Evolutionary conservation across 2,113 vertebrate genomes (phyloP), one percentile per base, ranked within the genome.

Genomic region (Ahaetulla prasina): DNA sequence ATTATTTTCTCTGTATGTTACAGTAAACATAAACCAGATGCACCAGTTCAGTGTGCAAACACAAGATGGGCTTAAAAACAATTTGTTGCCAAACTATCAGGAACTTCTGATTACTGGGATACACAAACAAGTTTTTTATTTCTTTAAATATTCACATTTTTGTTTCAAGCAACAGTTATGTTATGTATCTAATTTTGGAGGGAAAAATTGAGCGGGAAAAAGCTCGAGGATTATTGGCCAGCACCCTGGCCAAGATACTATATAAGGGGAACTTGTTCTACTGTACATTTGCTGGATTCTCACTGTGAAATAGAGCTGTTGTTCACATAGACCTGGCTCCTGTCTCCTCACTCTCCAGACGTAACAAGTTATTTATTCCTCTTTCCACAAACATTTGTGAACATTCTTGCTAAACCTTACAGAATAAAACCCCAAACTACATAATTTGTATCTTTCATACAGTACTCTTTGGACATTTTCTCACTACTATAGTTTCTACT

Each of bases 51-150:
- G 39, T 3, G 1, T 86, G 0, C 0, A 43, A 89, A 89, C 95
- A 93, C 95, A 88, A 97, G 96, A 95, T 93, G 91, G 95, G 16
- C 88, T 57, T 91, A 86, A 94, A 95, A 89, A 94, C 87, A 91
- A 53, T 52, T n/a, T 23, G 20, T n/a, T 85, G 20, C 4, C 39
- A 39, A 45, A 47, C 27, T 47, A 49, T 47, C 43, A n/a, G 9
- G 23, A 52, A 30, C 18, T 20, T 39, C 23, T 25, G 16, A 16
- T 45, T 8, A 84, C 25, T 57, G 27, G 39, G 30, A 68, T n/a
- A 68, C 30, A 68, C 63, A 68, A 68, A n/a, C 63, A n/a, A n/a
- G 63, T 16, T n/a, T 68, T 68, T n/a, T 1, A 68, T 68, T 68
- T 68, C 30, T 68, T n/a, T n/a, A 68, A 35, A 68, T 68, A 35